Evolutionary conservation across 2,113 vertebrate species (phyloP), one percentile per base, ranked within the genome.

Genomic region (Paedocypris sp.): DNA sequence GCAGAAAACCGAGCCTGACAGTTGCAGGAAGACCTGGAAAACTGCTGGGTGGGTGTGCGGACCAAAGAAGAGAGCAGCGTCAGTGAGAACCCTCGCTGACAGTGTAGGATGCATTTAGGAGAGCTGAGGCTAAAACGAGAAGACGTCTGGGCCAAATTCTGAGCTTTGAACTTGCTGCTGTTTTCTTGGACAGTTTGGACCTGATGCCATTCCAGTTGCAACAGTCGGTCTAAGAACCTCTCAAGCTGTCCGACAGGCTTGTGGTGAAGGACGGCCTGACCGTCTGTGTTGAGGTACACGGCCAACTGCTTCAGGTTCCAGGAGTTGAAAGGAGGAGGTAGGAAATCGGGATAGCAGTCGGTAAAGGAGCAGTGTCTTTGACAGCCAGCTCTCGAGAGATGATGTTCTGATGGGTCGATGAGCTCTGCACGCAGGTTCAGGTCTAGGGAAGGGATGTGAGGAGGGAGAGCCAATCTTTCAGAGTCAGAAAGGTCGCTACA

Each of bases 171-270:
- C 33, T 64, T 87, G 12, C 70, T 81, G 5, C 56, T 83, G 63
- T 96, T 90, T 0, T 77, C 74, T 64, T 89, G 84, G 1, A 85
- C 35, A 0, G 87, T 92, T 77, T 89, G 89, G 54, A 88, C 68
- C 42, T 94, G 91, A 46, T 78, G 69, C 92, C 90, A 91, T 61
- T 95, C 91, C 3, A 96, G 77, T 73, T 90, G 86, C 48, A 95
- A 6, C 5, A 97, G 86, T 3, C 88, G 80, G 19, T 89, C 84
- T 0, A 98, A 11, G 62, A 83, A 94, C 33, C 53, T 82, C 47
- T 93, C 90, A 3, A 95, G 78, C 5, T 76, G 64, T 0, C 87
- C 90, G 0, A 77, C 63, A 0, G 86, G 75, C 7, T 71, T 77
- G 0, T 84, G 81, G 1, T 64, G 65, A 0, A 80, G 74, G 0